Evolutionary conservation across 37 sponge, comb jelly and placozoan genomes (phyloP).

Genomic region (Ephydatia muelleri): DNA sequence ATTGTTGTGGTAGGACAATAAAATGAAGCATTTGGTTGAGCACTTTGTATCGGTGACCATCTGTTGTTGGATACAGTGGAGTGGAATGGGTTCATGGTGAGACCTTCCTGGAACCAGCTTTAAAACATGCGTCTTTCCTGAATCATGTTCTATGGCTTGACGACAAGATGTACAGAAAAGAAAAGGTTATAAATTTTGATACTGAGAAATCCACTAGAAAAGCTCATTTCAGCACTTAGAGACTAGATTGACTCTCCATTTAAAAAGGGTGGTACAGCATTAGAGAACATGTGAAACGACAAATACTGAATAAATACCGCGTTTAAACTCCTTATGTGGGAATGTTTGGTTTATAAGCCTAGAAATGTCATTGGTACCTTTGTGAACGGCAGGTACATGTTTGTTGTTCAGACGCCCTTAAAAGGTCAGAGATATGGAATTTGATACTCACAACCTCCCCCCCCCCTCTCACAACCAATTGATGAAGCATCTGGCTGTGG

Average conservation of each 20-base stretch:
- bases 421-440: too few relatives aligned
- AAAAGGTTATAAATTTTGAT: constrained; percentile 51
- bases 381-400: constrained; percentile 9
- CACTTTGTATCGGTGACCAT: constrained; percentile 37
- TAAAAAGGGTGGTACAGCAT: neutral
- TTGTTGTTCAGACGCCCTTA: too few relatives aligned
- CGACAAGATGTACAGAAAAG: constrained; percentile 10
- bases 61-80: constrained; percentile 43
- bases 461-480: too few relatives aligned
- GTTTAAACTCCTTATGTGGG: constrained; percentile 22
- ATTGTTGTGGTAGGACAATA: constrained; percentile 42
- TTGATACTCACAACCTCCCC: too few relatives aligned
- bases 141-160: constrained; percentile 10
- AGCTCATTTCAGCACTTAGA: constrained; percentile 45
- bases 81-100: constrained; percentile 45
- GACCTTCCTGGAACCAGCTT: constrained; percentile 36
- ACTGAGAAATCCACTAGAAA: constrained; percentile 63
- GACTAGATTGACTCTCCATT: constrained; percentile 44
- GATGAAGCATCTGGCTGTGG: too few relatives aligned
- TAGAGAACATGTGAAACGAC: neutral
- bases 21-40: constrained; percentile 62
- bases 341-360: neutral
- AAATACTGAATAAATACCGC: constrained; percentile 18
- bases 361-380: constrained; percentile 44
- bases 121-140: constrained; percentile 30